phyloP scores from a whole-genome alignment of 2,888 invertebrate species.

The Cancer borealis region DNA sequence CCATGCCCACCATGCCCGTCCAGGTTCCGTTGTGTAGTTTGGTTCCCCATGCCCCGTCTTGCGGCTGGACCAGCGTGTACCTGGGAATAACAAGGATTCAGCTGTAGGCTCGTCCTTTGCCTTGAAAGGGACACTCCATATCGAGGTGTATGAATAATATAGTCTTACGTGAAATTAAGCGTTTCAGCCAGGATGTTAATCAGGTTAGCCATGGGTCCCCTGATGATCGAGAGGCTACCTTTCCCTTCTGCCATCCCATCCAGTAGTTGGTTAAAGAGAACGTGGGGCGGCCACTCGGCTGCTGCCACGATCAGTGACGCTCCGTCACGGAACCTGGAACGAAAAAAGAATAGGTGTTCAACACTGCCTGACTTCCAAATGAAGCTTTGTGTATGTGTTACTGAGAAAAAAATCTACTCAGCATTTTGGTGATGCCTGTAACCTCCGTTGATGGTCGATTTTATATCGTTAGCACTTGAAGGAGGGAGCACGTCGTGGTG shows the following conservation, averaged over 20 bases:
- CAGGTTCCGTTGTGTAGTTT: slow-evolving; percentile 47
- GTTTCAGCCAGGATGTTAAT: slow-evolving; percentile 13
- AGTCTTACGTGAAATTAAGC: slow-evolving; percentile 48
- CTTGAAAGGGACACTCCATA: not conserved
- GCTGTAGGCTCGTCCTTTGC: not conserved
- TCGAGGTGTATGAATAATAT: not conserved
- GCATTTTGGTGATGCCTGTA: not conserved
- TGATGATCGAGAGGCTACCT: not conserved
- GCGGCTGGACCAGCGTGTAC: slow-evolving; percentile 41
- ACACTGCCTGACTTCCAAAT: no score
- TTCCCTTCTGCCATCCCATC: not conserved
- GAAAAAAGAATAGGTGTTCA: not conserved
- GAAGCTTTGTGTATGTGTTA: not conserved
- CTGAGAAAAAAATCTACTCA: not conserved
- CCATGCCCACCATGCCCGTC: slow-evolving; percentile 56
- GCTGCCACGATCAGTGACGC: slow-evolving; percentile 43
- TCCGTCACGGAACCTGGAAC: slow-evolving; percentile 42
- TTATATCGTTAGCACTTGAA: not conserved
- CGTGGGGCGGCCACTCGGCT: slow-evolving; percentile 43
- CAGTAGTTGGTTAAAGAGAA: not conserved
- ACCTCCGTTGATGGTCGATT: not conserved
- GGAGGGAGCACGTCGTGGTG: not conserved
- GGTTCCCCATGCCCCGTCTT: slow-evolving; percentile 34
- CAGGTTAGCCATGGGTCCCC: slow-evolving; percentile 41
- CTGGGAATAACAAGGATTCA: not conserved